Base-by-base conservation (phyloP, 2,888 invertebrate genomes). In the Netelia fuscicornis region DNA sequence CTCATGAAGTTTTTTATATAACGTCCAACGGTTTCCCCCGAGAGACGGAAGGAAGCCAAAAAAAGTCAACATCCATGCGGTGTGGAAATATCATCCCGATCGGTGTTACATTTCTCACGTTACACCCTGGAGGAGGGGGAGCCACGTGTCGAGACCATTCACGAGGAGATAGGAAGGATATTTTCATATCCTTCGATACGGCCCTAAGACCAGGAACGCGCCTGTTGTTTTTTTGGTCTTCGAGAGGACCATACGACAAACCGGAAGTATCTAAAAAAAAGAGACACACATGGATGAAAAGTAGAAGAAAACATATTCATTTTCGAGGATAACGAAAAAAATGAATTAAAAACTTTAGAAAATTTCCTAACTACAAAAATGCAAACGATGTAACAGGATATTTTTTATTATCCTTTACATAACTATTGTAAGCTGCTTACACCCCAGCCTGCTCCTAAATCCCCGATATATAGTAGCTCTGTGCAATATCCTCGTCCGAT, bases 21-120 rank as follows among this genome's bases (percentile, higher is more conserved):
- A 65, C 48, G 23, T 48, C 25, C 65, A 80, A 80, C 80, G 80
- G 80, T 80, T 56, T 64, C 44, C n/a, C 37, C 23, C 42, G 13
- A 48, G 78, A 70, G 72, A 56, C 83, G 80, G 76, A 76, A 84
- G 79, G 80, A 84, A 84, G 76, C 80, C 75, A 62, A 71, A 84
- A 67, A 68, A 25, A 17, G 44, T 48, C 23, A 60, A 37, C 77
- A 82, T 74, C 80, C 80, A 58, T 83, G 23, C 20, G 30, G 74
- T 75, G 64, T 30, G 9, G 30, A 13, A 10, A n/a, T 23, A 54
- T 17, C 56, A 42, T 56, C 11, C 37, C 30, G 64, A n/a, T 30
- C 25, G 25, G 30, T 72, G 13, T 80, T 60, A 67, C 67, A 80
- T 80, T 65, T 74, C 80, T 80, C 72, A 20, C 58, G 56, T 74